A percentile compares a stretch with the other conserved stretches of the same genome.
These are phyloP conservation scores for Euproctis similis DNA, from an alignment of 2,888 invertebrate genomes.

Conservation along the genomic window DNA sequence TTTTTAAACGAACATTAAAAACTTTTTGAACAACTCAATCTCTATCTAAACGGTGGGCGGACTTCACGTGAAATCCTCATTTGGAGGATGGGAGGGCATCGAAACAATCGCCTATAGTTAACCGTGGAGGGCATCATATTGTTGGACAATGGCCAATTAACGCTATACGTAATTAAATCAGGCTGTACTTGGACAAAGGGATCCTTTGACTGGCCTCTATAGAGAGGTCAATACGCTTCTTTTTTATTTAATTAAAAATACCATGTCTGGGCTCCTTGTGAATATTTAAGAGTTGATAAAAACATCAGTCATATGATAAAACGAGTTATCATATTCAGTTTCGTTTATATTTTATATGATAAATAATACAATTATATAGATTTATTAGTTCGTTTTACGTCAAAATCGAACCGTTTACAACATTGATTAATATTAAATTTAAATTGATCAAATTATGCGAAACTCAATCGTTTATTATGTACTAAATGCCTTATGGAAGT, in stretches of 20 bases:
- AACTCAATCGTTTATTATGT: no score
- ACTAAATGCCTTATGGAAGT: no score
- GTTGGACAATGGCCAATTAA: conserved; percentile 48
- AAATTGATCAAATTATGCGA: no score
- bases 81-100: conserved; percentile 20
- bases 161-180: conserved; percentile 47
- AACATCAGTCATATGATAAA: no score
- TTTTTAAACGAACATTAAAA: conserved; percentile 3
- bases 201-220: conserved; percentile 16
- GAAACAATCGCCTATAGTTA: conserved; percentile 35
- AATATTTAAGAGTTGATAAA: no score
- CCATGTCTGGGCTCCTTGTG: no score
- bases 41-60: conserved; percentile 17
- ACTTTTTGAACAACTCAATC: conserved; percentile 22
- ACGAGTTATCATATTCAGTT: no score
- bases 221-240: conserved; percentile 19
- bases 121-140: conserved; percentile 31
- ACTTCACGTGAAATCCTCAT: conserved; percentile 17
- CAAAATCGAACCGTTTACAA: no score
- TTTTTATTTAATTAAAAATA: conserved; percentile 2
- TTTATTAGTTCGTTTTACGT: no score
- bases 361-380: no score
- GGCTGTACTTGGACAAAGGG: conserved; percentile 29
- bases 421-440: no score
- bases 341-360: no score